Base-by-base conservation (phyloP, 2,797 vertebrate species). In the Ambastaia sidthimunki region DNA sequence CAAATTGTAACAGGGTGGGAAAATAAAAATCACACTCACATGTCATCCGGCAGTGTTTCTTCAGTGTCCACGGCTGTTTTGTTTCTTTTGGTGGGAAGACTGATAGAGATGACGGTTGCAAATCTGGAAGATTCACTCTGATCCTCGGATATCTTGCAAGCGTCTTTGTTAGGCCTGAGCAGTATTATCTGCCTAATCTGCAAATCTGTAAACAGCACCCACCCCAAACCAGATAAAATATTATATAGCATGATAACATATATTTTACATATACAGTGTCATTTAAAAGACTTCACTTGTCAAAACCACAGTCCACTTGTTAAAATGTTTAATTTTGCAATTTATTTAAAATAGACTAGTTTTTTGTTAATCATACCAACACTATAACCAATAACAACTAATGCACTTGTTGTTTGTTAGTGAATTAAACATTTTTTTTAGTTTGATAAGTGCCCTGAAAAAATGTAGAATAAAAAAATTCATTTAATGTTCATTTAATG, bases 51-150 rank as follows among this genome's bases (percentile, higher is more conserved):
- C 31, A 62, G 62, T 5, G 63, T n/a, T 47, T 74, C 66, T 28
- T 23, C 7, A 18, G n/a, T 19, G 25, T 55, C 41, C 15, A 68
- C 60, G 10, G 28, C 11, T 7, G 18, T 54, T 23, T 71, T 62
- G 18, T 18, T 57, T 75, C 54, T 71, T 34, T 28, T 68, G 4
- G 3, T 47, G 2, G 82, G 73, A 47, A 82, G 47, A 13, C 18
- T 66, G 31, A 84, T 31, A 5, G 80, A 85, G 52, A 76, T 47
- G 59, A 63, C 73, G 13, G 82, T 81, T 5, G 76, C 83, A 59
- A 80, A 82, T 74, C 44, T 47, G 3, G 23, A 2, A 55, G 63
- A 34, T 13, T 83, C 6, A 0, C n/a, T 69, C 18, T 13, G 52
- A 19, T 70, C 52, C 50, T 48, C 57, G 13, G 65, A 12, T 16